Conservation (phyloP, 2,888 invertebrate genomes). For the Craniophora ligustri region DNA sequence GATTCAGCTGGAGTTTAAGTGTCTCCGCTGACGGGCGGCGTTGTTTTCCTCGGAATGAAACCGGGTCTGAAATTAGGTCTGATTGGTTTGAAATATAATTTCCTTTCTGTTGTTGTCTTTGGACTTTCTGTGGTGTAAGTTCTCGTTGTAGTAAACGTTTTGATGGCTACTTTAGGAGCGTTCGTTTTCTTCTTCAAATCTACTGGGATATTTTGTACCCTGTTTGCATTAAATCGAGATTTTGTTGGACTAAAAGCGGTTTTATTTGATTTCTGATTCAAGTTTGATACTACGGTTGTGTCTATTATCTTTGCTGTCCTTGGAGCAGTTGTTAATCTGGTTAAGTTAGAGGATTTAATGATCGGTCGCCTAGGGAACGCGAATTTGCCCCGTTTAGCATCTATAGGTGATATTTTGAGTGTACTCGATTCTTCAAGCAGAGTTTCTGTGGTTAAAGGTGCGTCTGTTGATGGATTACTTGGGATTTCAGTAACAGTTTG, state of each 20-base stretch:
- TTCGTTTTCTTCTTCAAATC: slow-evolving; percentile 75
- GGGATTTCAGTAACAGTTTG: slow-evolving; percentile 43
- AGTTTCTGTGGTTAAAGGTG: slow-evolving; percentile 65
- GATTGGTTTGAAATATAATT: slow-evolving; percentile 75
- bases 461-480: slow-evolving; percentile 49
- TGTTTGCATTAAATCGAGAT: slow-evolving; percentile 73
- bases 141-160: slow-evolving; percentile 71
- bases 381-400: slow-evolving; percentile 78
- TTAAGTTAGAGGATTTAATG: slow-evolving; percentile 73
- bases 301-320: slow-evolving; percentile 71
- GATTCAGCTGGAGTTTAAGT: slow-evolving; percentile 49
- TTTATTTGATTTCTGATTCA: slow-evolving; percentile 75
- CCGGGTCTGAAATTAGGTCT: slow-evolving; percentile 79
- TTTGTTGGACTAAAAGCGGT: slow-evolving; percentile 75
- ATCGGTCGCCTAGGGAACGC: slow-evolving; percentile 79
- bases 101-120: slow-evolving; percentile 78
- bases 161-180: slow-evolving; percentile 62
- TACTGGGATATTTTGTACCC: slow-evolving; percentile 82
- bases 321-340: slow-evolving; percentile 62
- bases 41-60: slow-evolving; percentile 78
- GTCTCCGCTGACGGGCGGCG: slow-evolving; percentile 63
- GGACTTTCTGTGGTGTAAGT: slow-evolving; percentile 77
- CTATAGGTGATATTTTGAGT: slow-evolving; percentile 68
- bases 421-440: slow-evolving; percentile 74
- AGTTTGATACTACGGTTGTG: slow-evolving; percentile 61